Evolutionary conservation across 2,888 invertebrate species (phyloP).

Genomic region (Alentia gelatinosa): DNA sequence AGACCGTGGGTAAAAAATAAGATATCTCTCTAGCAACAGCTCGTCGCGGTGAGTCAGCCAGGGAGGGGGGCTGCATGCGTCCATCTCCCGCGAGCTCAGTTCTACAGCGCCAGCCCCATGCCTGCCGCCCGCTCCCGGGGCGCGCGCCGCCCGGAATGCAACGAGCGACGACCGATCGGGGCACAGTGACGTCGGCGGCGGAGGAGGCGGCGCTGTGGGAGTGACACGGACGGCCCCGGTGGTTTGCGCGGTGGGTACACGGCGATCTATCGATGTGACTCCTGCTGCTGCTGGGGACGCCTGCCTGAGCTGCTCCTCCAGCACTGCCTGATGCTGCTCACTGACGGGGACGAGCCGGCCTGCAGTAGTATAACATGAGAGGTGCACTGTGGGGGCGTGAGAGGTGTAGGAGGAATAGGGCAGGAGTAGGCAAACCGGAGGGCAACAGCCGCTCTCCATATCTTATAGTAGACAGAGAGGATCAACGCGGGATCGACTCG

Average conservation of each 20-base stretch:
- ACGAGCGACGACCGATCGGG: not conserved
- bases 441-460: not conserved
- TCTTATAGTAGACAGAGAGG: not conserved
- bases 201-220: not conserved
- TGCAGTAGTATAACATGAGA: constrained; percentile 25
- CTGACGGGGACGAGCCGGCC: not conserved
- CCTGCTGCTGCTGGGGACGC: not conserved
- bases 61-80: not conserved
- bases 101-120: not conserved
- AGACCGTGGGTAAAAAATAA: too few relatives aligned
- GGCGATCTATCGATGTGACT: constrained; percentile 28
- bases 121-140: not conserved
- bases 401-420: not conserved
- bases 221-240: not conserved
- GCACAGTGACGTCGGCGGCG: not conserved
- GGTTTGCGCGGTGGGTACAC: not conserved
- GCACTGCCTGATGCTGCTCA: constrained; percentile 4
- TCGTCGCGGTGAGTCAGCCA: not conserved
- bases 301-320: not conserved
- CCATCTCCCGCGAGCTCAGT: not conserved
- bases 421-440: not conserved
- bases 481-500: not conserved
- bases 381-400: not conserved
- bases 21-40: too few relatives aligned
- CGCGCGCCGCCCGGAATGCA: not conserved